Evolutionary conservation across 2,797 vertebrate genomes (phyloP).

Genomic region (Epinephelus coioides): DNA sequence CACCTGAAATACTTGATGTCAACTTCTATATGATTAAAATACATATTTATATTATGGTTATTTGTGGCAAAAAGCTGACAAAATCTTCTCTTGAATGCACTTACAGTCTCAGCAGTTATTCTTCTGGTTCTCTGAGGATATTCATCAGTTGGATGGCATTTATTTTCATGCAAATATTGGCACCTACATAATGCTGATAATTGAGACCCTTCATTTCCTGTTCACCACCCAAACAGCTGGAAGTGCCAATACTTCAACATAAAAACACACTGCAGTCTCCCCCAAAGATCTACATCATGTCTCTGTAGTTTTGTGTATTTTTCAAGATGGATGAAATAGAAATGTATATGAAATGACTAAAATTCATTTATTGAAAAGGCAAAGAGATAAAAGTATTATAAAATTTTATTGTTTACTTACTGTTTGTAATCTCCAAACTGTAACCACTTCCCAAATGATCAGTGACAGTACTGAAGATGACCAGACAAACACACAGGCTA

Average conservation of each 20-base stretch:
- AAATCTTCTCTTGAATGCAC: neutral
- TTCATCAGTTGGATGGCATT: neutral
- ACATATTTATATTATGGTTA: neutral
- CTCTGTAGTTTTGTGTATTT: neutral
- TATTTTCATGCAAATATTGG: neutral
- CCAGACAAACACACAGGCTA: conserved; percentile 18
- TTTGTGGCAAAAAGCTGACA: neutral
- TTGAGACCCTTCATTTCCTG: neutral
- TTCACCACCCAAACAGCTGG: neutral
- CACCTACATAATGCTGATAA: conserved; percentile 7
- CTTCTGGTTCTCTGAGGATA: conserved; percentile 6
- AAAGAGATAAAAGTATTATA: conserved; percentile 66
- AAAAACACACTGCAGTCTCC: conserved; percentile 1
- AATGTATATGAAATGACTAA: neutral
- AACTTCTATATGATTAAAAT: neutral
- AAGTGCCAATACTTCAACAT: neutral
- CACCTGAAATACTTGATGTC: neutral
- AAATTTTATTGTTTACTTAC: conserved; percentile 76
- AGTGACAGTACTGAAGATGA: conserved; percentile 35
- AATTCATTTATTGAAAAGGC: conserved; percentile 29
- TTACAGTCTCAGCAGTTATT: neutral
- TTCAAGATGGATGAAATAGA: neutral
- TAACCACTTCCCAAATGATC: conserved; percentile 57
- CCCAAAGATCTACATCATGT: neutral
- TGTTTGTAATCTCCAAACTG: conserved; percentile 41